phyloP scores from a whole-genome alignment of 2,797 vertebrate species.

The Phoeniculus purpureus region DNA sequence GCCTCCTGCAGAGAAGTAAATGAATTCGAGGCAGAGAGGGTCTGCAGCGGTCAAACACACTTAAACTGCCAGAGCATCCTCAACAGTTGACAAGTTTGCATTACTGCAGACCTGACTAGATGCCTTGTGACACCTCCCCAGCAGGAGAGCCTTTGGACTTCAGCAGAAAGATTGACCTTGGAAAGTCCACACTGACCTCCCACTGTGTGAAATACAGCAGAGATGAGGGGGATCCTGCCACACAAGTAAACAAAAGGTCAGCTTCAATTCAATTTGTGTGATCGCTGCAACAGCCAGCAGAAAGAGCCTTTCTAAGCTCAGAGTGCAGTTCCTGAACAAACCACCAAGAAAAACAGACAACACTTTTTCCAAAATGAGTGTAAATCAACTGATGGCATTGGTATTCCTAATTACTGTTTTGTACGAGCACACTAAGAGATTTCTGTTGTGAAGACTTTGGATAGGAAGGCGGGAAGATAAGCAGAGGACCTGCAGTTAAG shows the following conservation, averaged over 20 bases:
- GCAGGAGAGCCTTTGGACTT: conserved; percentile 30
- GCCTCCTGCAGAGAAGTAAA: conserved; percentile 54
- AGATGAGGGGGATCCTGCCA: background rate
- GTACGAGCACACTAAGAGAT: background rate
- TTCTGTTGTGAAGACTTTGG: background rate
- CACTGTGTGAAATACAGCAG: background rate
- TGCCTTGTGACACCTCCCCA: conserved; percentile 26
- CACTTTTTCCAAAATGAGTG: background rate
- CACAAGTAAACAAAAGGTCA: background rate
- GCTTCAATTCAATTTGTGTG: background rate
- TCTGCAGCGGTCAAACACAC: background rate
- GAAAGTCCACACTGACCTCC: background rate
- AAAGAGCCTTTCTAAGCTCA: background rate
- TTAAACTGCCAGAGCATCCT: background rate
- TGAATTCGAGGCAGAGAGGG: conserved; percentile 10
- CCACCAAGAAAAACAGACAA: background rate
- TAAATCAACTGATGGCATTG: background rate
- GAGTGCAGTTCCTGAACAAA: background rate
- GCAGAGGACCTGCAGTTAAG: background rate
- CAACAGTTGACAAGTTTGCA: conserved; percentile 14
- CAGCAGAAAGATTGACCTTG: conserved; percentile 35
- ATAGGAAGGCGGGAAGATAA: background rate
- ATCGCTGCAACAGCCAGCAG: background rate
- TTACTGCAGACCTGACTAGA: background rate
- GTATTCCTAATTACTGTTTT: background rate